Evolutionary conservation across 2,888 invertebrate species (phyloP).

Genomic region (Papilio protenor): DNA sequence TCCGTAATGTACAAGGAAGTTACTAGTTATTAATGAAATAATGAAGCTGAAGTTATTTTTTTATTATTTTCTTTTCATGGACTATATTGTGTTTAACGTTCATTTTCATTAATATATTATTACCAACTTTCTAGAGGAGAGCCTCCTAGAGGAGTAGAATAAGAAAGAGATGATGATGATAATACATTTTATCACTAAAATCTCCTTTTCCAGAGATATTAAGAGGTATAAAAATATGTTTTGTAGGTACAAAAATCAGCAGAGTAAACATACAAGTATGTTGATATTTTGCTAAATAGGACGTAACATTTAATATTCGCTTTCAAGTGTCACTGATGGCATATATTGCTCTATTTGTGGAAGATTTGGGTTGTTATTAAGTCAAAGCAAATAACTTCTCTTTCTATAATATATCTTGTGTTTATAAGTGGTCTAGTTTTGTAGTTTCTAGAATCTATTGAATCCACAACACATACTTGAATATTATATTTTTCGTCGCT

Average conservation of each 20-base stretch:
- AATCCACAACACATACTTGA: neutral
- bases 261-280: no score
- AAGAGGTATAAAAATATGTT: no score
- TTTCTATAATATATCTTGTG: neutral
- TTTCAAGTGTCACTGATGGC: neutral
- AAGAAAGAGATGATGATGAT: no score
- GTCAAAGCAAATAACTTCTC: neutral
- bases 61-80: no score
- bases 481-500: constrained; percentile 21
- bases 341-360: neutral
- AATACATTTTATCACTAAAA: no score
- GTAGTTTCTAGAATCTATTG: neutral
- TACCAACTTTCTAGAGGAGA: no score
- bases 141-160: no score
- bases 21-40: neutral
- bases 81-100: no score
- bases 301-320: neutral
- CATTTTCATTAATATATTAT: no score
- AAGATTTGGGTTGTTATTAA: neutral
- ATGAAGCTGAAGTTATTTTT: no score
- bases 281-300: neutral
- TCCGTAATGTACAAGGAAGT: neutral
- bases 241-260: no score
- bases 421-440: neutral
- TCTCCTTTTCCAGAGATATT: no score